Evolutionary conservation across 1,140 invertebrate species (phyloP), one percentile per base, ranked within the genome.

Genomic region (Drosophila truncata): DNA sequence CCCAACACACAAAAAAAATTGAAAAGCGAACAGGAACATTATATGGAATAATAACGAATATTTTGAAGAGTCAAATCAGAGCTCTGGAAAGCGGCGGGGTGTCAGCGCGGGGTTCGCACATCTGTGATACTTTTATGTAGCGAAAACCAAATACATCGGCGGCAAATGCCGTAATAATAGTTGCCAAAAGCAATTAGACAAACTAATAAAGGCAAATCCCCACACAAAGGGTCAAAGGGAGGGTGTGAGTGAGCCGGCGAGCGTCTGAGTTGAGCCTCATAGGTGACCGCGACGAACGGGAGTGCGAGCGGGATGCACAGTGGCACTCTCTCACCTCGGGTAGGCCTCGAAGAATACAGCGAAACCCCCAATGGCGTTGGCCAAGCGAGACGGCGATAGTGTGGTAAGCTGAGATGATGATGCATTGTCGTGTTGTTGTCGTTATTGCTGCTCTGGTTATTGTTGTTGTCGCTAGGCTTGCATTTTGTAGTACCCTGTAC

Each of bases 101-200:
- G 78, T 79, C 75, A 60, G 67, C 27, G 57, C 57, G 61, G 65
- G 58, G 52, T 46, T 44, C 72, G 62, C 65, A 84, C 84, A 87
- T 87, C 84, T 87, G 84, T 80, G 84, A 83, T 87, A 84, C 78
- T 90, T 87, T 84, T 61, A 52, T 63, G 46, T 49, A 44, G 69
- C 54, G 62, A 65, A 70, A 81, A 80, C 66, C 63, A 47, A 78
- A 39, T 52, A 70, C 63, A 61, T 64, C 72, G 20, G 25, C 70
- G 39, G 49, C 80, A 80, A 79, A 80, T 73, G 66, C 76, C 74
- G 52, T 81, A 88, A 88, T 90, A 88, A 88, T 90, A 90, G 84
- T 88, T 88, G 81, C 84, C 78, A 81, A 87, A 88, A 88, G 84
- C 85, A 88, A 88, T 88, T 88, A 88, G 78, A 88, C 85, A 88